These are phyloP conservation scores for Lingula anatina DNA, from an alignment of 2,888 invertebrate genomes.

Conservation along the genomic window DNA sequence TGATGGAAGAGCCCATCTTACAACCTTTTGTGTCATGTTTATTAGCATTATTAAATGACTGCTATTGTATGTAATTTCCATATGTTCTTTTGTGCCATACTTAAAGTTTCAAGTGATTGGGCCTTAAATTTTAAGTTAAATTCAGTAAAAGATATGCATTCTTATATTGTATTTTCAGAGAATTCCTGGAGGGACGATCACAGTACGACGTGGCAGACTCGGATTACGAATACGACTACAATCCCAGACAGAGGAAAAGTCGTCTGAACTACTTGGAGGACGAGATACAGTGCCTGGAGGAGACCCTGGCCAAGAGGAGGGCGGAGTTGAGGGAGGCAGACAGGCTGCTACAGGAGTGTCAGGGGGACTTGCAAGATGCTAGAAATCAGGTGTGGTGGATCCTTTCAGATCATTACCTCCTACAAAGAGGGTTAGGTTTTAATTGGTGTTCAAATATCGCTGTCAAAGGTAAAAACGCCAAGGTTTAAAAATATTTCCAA, in stretches of 20 bases:
- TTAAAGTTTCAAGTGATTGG: no score
- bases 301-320: conserved; percentile 38
- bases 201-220: conserved; percentile 2
- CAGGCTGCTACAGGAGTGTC: conserved; percentile 32
- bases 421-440: no score
- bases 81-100: no score
- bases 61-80: no score
- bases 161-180: background rate
- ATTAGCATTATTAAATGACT: no score
- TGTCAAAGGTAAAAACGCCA: no score
- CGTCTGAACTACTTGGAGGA: conserved; percentile 29
- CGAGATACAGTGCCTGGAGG: conserved; percentile 41
- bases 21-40: no score
- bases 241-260: conserved; percentile 21
- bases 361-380: conserved; percentile 33
- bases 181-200: background rate
- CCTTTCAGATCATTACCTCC: no score
- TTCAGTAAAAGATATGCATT: no score
- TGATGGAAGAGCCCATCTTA: no score
- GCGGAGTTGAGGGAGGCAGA: conserved; percentile 42
- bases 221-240: conserved; percentile 33
- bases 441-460: no score
- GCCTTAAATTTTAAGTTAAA: background rate
- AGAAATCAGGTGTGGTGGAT: conserved; percentile 28
- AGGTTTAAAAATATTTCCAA: no score